A percentile compares a stretch with the other conserved stretches of the same genome.
Evolutionary conservation across 2,797 vertebrate species (phyloP).

Genomic region (Botia kubotai): DNA sequence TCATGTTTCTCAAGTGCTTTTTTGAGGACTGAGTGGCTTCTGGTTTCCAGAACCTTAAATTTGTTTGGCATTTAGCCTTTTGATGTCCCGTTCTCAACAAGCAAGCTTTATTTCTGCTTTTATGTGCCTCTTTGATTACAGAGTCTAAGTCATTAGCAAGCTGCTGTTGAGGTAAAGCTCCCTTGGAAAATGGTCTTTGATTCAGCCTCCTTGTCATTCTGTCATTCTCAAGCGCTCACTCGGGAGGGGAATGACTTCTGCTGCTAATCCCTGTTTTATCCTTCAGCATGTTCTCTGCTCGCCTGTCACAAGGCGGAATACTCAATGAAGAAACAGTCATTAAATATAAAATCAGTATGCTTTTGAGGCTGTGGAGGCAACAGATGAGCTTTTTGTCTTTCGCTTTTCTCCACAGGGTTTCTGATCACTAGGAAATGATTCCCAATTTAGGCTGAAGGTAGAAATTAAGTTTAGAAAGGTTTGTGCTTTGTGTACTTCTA

Average conservation of each 20-base stretch:
- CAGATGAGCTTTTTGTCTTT: slow-evolving; percentile 6
- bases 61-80: background rate
- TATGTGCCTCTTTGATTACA: slow-evolving; percentile 46
- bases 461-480: background rate
- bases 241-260: slow-evolving; percentile 6
- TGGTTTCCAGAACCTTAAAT: background rate
- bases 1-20: background rate
- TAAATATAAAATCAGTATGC: slow-evolving; percentile 34
- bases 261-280: slow-evolving; percentile 22
- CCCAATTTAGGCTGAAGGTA: background rate
- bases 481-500: background rate
- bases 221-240: slow-evolving; percentile 8
- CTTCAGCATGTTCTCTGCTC: slow-evolving; percentile 1
- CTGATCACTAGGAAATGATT: background rate
- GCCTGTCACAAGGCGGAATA: slow-evolving; percentile 29
- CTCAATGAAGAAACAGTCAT: slow-evolving; percentile 11
- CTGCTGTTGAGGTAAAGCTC: slow-evolving; percentile 40
- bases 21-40: slow-evolving; percentile 5
- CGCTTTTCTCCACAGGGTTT: background rate
- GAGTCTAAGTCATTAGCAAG: slow-evolving; percentile 27
- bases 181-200: slow-evolving; percentile 24
- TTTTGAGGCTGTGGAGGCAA: slow-evolving; percentile 2
- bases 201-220: slow-evolving; percentile 27
- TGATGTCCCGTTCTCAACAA: slow-evolving; percentile 23
- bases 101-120: background rate